Base-by-base conservation (phyloP, 2,888 invertebrate genomes). In the Oxytorus armatus region DNA sequence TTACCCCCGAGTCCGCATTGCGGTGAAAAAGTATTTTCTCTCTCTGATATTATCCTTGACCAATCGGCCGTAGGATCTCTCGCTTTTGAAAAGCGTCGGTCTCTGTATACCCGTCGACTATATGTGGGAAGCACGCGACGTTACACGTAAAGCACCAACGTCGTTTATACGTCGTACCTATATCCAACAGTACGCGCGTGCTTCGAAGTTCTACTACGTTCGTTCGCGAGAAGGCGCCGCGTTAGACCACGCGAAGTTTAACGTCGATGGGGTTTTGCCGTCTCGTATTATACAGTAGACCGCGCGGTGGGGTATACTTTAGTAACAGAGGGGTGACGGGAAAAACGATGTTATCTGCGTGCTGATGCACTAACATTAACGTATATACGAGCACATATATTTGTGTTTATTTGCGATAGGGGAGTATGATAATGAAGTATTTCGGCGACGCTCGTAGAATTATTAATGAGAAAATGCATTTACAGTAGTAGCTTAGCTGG, bases 11-110 rank as follows among this genome's bases (percentile, higher is more conserved):
- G 74, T 77, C 77, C 80, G 80, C 80, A 77, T 72, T 82, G 77
- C 80, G 51, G 77, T 61, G 70, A 74, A 77, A 80, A 72, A 16
- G 63, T 80, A 53, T 53, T 72, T 81, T 63, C 73, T 66, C 74
- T 49, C 66, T 49, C 72, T 65, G 81, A 81, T 68, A 77, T 74
- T 77, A 77, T 82, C 82, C 77, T 80, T 77, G 77, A 82, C 77
- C 81, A 81, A 79, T 81, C 81, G 70, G 81, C 66, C 55, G n/a
- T 21, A 74, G 70, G 77, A 81, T 81, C 77, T 77, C 68, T 81
- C 39, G 70, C 70, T 75, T 79, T 75, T n/a, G 63, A 49, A 81
- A 81, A 81, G 66, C 66, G 36, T 49, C 29, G 42, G n/a, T 63
- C 36, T 55, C 39, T 29, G 29, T 66, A 25, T 66, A 55, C 36